These are phyloP conservation scores for Tiliacea aurago DNA, from an alignment of 2,888 invertebrate species.

Conservation along the genomic window DNA sequence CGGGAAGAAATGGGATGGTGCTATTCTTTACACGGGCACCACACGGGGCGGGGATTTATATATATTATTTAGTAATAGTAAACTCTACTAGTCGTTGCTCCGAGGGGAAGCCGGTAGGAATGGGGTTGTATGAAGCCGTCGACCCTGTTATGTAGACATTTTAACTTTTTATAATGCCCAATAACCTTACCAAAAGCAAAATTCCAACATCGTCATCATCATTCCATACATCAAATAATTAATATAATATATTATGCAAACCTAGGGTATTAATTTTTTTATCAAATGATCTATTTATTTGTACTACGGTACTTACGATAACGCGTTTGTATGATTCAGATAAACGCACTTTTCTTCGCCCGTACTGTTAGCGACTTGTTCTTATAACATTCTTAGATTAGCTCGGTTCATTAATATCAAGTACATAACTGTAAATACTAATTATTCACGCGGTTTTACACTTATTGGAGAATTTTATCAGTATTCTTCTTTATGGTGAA, in stretches of 20 bases:
- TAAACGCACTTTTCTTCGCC: not conserved
- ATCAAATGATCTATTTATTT: not conserved
- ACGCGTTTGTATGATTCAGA: not conserved
- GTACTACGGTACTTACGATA: conserved; percentile 3
- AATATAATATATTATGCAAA: not conserved
- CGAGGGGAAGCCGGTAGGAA: too few relatives aligned
- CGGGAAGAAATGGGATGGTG: too few relatives aligned
- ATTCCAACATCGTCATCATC: not conserved
- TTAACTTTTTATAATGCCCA: not conserved
- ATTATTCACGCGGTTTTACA: not conserved
- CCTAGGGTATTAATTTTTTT: not conserved
- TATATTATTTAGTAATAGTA: too few relatives aligned
- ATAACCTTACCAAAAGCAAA: not conserved
- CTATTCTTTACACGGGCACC: too few relatives aligned
- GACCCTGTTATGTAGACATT: too few relatives aligned
- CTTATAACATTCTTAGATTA: conserved; percentile 1
- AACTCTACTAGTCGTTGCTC: too few relatives aligned
- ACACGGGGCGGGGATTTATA: too few relatives aligned
- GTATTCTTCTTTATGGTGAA: not conserved
- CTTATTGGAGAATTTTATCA: not conserved
- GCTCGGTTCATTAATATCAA: not conserved
- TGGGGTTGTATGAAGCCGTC: too few relatives aligned
- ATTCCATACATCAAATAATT: not conserved
- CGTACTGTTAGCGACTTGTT: not conserved
- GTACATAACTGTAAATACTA: not conserved